Evolutionary conservation across 2,888 invertebrate genomes (phyloP).

Genomic region (Drosophila prolongata): DNA sequence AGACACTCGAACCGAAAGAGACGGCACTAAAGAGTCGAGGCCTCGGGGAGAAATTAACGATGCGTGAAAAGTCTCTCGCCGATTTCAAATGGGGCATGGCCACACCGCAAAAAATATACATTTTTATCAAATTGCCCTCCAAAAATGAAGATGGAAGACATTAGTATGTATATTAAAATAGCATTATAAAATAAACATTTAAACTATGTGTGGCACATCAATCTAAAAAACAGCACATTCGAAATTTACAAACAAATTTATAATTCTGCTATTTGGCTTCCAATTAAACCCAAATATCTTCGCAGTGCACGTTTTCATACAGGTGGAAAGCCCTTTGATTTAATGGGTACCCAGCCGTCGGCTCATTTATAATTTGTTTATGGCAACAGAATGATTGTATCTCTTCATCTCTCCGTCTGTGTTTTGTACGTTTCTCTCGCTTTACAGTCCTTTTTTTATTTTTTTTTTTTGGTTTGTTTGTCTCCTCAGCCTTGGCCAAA

Average conservation of each 20-base stretch:
- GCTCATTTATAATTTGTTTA: conserved; percentile 7
- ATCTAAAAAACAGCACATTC: too few species aligned
- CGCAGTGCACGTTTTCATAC: not conserved
- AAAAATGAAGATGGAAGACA: too few species aligned
- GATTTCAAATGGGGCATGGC: conserved; percentile 43
- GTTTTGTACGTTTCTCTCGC: conserved; percentile 30
- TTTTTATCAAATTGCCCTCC: too few species aligned
- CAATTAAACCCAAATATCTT: not conserved
- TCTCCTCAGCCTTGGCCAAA: conserved; percentile 51
- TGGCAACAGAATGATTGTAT: conserved; percentile 12
- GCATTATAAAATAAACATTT: too few species aligned
- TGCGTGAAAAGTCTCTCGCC: conserved; percentile 74
- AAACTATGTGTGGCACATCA: too few species aligned
- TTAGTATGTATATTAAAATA: too few species aligned
- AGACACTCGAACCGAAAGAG: conserved; percentile 6
- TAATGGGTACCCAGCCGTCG: conserved; percentile 8
- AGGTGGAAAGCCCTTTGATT: not conserved
- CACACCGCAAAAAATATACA: conserved; percentile 4
- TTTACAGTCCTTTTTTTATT: conserved; percentile 29
- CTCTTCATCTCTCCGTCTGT: conserved; percentile 10
- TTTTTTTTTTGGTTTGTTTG: not conserved
- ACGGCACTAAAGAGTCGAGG: conserved; percentile 40
- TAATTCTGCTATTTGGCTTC: too few species aligned
- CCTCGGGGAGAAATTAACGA: conserved; percentile 78
- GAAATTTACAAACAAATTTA: too few species aligned